Evolutionary conservation across 1,140 invertebrate species (phyloP).

Genomic region (Rhopalosiphum maidis): DNA sequence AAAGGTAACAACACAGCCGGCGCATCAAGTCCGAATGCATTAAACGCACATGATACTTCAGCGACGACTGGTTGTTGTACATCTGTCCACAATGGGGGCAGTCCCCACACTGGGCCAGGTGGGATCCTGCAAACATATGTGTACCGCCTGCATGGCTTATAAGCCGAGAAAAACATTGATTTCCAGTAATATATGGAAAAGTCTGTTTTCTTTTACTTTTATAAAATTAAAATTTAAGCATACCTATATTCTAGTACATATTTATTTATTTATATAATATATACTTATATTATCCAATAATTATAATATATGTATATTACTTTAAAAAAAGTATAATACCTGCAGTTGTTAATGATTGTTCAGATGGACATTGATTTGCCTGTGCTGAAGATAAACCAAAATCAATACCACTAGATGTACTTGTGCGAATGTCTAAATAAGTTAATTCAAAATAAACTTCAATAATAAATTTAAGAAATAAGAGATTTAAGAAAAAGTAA

Average conservation of each 20-base stretch:
- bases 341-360: slow-evolving; percentile 49
- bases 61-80: slow-evolving; percentile 71
- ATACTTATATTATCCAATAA: neutral
- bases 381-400: slow-evolving; percentile 45
- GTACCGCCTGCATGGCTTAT: slow-evolving; percentile 37
- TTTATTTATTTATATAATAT: neutral
- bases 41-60: slow-evolving; percentile 74
- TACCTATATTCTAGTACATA: neutral
- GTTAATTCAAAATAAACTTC: neutral
- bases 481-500: neutral
- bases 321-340: slow-evolving; percentile 38
- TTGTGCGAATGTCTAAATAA: slow-evolving; percentile 36
- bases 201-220: neutral
- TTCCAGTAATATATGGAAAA: neutral
- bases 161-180: slow-evolving; percentile 42
- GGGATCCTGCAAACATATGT: slow-evolving; percentile 60
- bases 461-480: neutral
- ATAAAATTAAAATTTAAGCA: neutral
- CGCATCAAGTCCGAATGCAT: slow-evolving; percentile 73
- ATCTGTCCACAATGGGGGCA: slow-evolving; percentile 73
- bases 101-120: slow-evolving; percentile 61
- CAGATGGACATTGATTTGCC: slow-evolving; percentile 27
- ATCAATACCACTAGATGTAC: slow-evolving; percentile 38
- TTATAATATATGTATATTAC: neutral
- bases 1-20: slow-evolving; percentile 71